Percentiles rank a stretch among this genome's conserved stretches.
phyloP scores from a whole-genome alignment of 1,140 invertebrate genomes.

The Goniozus legneri region DNA sequence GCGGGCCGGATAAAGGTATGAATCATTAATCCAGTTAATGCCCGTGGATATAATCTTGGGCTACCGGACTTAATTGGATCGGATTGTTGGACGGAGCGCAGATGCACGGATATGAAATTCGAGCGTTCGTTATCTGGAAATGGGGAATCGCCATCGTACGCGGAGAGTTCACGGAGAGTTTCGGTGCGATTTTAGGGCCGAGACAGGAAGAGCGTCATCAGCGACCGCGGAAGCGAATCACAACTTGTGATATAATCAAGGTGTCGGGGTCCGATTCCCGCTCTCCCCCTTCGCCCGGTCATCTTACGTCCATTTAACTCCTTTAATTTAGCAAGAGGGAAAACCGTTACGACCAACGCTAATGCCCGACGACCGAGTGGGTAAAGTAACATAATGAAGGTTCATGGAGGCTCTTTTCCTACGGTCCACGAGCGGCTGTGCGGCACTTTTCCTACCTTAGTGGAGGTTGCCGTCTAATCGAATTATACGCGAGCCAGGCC shows the following conservation, averaged over 20 bases:
- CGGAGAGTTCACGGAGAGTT: slow-evolving; percentile 6
- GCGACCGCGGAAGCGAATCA: slow-evolving; percentile 12
- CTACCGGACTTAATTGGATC: no score
- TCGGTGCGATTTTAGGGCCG: slow-evolving; percentile 9
- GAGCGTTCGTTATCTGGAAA: neutral
- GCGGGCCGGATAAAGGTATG: no score
- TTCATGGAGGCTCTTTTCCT: slow-evolving; percentile 45
- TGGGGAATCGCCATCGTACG: no score
- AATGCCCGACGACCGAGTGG: slow-evolving; percentile 38
- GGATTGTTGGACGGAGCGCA: no score
- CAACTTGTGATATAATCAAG: slow-evolving; percentile 36
- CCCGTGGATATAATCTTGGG: no score
- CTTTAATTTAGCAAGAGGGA: slow-evolving; percentile 46
- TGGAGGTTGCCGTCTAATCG: slow-evolving; percentile 47
- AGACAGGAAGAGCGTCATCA: neutral
- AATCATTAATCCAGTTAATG: no score
- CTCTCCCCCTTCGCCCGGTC: slow-evolving; percentile 32
- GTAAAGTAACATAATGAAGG: slow-evolving; percentile 50
- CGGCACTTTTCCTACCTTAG: slow-evolving; percentile 31
- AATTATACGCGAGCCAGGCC: slow-evolving; percentile 43
- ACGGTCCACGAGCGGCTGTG: slow-evolving; percentile 18
- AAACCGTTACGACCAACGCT: slow-evolving; percentile 45
- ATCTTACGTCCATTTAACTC: slow-evolving; percentile 43
- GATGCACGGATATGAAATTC: no score
- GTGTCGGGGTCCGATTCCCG: slow-evolving; percentile 17